phyloP scores from a whole-genome alignment of 2,888 invertebrate species.

The Agonopterix arenella region DNA sequence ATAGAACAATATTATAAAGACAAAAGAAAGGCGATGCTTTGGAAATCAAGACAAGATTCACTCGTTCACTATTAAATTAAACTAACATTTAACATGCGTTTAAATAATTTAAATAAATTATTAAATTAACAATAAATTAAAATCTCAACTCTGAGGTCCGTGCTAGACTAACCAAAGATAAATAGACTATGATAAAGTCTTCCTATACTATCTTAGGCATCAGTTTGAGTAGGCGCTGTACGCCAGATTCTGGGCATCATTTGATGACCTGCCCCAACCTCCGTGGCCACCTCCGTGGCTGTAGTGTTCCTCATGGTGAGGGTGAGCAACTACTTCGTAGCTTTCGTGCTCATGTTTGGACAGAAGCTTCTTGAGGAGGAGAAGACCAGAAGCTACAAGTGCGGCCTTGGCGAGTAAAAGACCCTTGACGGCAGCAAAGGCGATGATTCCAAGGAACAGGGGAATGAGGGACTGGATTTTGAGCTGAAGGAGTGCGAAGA shows the following conservation, averaged over 20 bases:
- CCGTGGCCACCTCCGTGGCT: conserved; percentile 75
- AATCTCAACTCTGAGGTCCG: conserved; percentile 58
- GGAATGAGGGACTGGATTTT: conserved; percentile 88
- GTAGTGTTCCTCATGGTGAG: conserved; percentile 79
- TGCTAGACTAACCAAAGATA: conserved; percentile 41
- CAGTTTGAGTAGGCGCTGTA: conserved; percentile 81
- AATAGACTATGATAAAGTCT: conserved; percentile 18
- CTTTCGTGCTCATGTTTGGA: conserved; percentile 82
- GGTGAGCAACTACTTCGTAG: conserved; percentile 86
- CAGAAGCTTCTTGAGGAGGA: conserved; percentile 81
- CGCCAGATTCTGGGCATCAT: conserved; percentile 82
- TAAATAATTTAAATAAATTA: conserved; percentile 54
- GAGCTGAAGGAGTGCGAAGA: conserved; percentile 85
- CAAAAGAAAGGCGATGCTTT: conserved; percentile 31
- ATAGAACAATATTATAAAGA: conserved; percentile 14
- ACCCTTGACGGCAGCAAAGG: conserved; percentile 89
- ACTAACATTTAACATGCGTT: conserved; percentile 18
- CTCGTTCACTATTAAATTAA: conserved; percentile 32
- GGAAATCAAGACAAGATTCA: conserved; percentile 52
- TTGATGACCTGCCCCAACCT: conserved; percentile 81
- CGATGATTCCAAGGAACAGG: conserved; percentile 83
- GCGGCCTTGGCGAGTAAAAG: conserved; percentile 90
- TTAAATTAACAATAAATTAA: conserved; percentile 66
- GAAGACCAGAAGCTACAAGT: conserved; percentile 83
- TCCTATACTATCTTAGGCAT: conserved; percentile 40